Evolutionary conservation across 2,888 invertebrate genomes (phyloP).

Genomic region (Agonopterix arenella): DNA sequence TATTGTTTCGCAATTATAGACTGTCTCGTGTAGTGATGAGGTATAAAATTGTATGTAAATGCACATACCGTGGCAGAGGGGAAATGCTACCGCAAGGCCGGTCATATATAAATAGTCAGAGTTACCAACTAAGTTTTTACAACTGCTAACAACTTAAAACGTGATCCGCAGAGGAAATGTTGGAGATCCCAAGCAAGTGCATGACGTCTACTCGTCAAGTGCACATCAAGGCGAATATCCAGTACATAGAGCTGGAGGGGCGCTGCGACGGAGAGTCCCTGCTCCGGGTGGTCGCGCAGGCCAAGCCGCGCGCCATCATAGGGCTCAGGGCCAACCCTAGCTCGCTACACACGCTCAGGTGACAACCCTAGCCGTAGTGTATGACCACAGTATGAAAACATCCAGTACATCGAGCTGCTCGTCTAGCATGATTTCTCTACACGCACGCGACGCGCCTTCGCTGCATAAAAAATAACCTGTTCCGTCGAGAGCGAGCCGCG

Average conservation of each 20-base stretch:
- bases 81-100: no score
- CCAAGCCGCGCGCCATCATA: conserved; percentile 89
- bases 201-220: conserved; percentile 84
- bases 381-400: no score
- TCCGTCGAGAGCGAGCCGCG: no score
- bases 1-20: no score
- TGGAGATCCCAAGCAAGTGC: conserved; percentile 94
- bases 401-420: conserved; percentile 94
- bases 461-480: no score
- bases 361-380: not conserved
- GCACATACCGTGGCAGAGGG: no score
- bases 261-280: conserved; percentile 90
- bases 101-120: no score
- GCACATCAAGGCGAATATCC: conserved; percentile 89
- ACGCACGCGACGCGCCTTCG: no score
- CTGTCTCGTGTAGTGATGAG: no score
- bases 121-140: no score
- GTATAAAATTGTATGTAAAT: no score
- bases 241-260: conserved; percentile 98
- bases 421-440: no score
- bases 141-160: not conserved
- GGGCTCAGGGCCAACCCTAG: conserved; percentile 44
- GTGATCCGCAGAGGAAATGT: conserved; percentile 44
- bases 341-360: conserved; percentile 43
- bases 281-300: conserved; percentile 86